Base-by-base conservation (phyloP, 2,888 invertebrate species). In the Apamea sordens region DNA sequence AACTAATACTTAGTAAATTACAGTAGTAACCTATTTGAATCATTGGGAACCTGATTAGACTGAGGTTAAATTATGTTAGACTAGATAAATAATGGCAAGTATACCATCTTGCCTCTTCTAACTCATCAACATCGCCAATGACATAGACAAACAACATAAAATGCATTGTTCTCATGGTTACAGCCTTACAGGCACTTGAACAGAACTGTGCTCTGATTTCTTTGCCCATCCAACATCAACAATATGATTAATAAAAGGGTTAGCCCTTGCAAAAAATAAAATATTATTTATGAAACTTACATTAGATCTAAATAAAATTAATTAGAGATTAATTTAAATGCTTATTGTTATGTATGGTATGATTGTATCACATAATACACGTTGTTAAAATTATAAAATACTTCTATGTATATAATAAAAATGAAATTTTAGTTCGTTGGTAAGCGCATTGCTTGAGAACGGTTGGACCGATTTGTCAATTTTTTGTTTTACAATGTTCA, bases 51-150 rank as follows among this genome's bases (percentile, higher is more conserved):
- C 50, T n/a, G 28, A 68, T 61, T 44, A 75, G 65, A 65, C n/a
- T 59, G 7, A 77, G 21, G n/a, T 77, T 70, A 56, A 64, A 71
- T 47, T 56, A 71, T 47, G 36, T 72, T 18, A 78, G 79, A 79
- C 79, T 79, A 79, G 79, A 79, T 53, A 21, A 76, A 28, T 63
- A 50, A 50, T 41, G 10, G 63, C 73, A 63, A 50, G 15, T 50
- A 32, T 32, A 3, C 72, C 44, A 76, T 32, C 24, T 59, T 71
- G 44, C 56, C 32, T 44, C 18, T 72, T 72, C 44, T 59, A 72
- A 72, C 18, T 47, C n/a, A 59, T 59, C 44, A 24, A 44, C 24
- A 59, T 59, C 8, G 13, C 72, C 72, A 59, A 18, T 44, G 7
- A 44, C 13, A 72, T 44, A 13, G 28, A 44, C 18, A 44, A 44